A percentile compares a stretch with the other conserved stretches of the same genome.
Evolutionary conservation across 2,113 vertebrate genomes (phyloP).

Genomic region (Pagrus major): DNA sequence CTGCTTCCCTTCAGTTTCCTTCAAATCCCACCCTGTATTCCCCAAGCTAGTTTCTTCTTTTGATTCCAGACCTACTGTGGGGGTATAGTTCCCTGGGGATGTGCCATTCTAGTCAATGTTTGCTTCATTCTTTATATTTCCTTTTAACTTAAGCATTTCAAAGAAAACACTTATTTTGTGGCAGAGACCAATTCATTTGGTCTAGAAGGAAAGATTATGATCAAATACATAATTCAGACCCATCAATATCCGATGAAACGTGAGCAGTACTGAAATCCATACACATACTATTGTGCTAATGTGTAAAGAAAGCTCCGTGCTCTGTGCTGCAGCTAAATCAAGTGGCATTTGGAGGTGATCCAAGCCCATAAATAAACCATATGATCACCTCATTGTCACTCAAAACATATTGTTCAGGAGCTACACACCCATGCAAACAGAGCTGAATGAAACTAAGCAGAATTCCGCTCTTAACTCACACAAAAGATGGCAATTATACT

Average conservation of each 20-base stretch:
- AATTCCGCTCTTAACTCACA: slow-evolving; percentile 13
- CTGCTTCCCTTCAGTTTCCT: slow-evolving; percentile 14
- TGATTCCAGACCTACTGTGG: slow-evolving; percentile 28
- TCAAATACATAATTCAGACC: slow-evolving; percentile 36
- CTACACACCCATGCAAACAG: not conserved
- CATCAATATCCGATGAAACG: slow-evolving; percentile 11
- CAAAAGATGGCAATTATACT: slow-evolving; percentile 37
- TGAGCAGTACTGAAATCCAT: slow-evolving; percentile 20
- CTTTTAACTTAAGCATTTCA: slow-evolving; percentile 13
- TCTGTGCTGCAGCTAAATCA: slow-evolving; percentile 28
- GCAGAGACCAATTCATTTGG: slow-evolving; percentile 7
- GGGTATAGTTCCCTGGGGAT: slow-evolving; percentile 20
- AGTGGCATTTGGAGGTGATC: slow-evolving; percentile 33
- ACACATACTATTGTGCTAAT: not conserved
- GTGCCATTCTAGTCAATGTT: slow-evolving; percentile 15
- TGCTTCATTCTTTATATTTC: slow-evolving; percentile 4
- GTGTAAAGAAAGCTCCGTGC: not conserved
- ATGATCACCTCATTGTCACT: slow-evolving; percentile 32
- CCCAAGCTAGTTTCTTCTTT: slow-evolving; percentile 34
- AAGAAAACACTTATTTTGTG: not conserved
- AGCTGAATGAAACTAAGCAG: not conserved
- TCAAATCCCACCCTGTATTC: slow-evolving; percentile 37
- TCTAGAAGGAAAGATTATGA: slow-evolving; percentile 6
- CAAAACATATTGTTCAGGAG: slow-evolving; percentile 14
- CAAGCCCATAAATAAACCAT: slow-evolving; percentile 56